These are phyloP conservation scores for Mycalesis mineus DNA, from an alignment of 2,888 invertebrate species.

Conservation along the genomic window DNA sequence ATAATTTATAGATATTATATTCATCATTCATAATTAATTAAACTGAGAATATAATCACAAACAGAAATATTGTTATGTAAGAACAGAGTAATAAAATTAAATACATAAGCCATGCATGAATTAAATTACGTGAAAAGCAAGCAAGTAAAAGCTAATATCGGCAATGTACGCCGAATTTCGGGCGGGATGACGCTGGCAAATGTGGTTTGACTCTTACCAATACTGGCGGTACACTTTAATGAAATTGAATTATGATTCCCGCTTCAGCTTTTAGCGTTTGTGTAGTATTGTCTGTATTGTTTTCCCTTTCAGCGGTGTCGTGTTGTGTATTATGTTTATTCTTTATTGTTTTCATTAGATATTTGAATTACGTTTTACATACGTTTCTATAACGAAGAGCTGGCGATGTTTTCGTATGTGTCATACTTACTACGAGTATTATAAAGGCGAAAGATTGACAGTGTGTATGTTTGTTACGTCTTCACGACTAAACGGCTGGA, in stretches of 20 bases:
- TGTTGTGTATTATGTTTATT: neutral
- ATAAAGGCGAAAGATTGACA: no score
- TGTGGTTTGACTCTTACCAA: constrained; percentile 12
- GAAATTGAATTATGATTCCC: constrained; percentile 52
- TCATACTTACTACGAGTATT: no score
- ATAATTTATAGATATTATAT: no score
- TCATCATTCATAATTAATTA: no score
- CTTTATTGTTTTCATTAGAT: neutral
- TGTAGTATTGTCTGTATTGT: constrained; percentile 2
- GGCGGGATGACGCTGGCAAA: neutral
- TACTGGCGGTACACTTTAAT: constrained; percentile 21
- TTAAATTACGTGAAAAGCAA: neutral
- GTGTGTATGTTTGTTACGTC: no score
- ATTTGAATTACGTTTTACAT: neutral
- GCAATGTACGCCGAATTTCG: neutral
- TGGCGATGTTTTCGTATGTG: no score
- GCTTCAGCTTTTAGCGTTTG: constrained; percentile 23
- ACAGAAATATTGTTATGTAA: no score
- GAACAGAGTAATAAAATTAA: no score
- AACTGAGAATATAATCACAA: no score
- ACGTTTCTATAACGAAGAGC: no score
- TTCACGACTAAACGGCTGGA: no score
- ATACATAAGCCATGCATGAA: neutral
- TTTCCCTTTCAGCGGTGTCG: constrained; percentile 6
- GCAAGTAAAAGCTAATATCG: constrained; percentile 1